Conservation (phyloP, 2,797 vertebrate genomes). For the Poecilia gillii region DNA sequence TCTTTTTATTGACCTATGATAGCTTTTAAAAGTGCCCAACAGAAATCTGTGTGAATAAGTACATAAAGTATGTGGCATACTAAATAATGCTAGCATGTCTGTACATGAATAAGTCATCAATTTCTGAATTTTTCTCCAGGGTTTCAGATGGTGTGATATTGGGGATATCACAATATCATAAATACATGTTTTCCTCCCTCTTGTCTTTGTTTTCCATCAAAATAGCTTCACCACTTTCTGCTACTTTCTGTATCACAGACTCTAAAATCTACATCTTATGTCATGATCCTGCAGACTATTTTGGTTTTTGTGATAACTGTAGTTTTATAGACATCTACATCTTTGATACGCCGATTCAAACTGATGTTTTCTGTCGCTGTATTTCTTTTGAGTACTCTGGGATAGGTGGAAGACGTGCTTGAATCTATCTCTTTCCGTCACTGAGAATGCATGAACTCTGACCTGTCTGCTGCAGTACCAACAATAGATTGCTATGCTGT, state of each 20-base stretch:
- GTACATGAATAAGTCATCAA: no score
- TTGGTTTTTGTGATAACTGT: neutral
- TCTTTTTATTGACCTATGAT: slow-evolving; percentile 16
- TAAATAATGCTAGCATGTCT: neutral
- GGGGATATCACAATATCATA: no score
- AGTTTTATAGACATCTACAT: neutral
- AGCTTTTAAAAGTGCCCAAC: slow-evolving; percentile 17
- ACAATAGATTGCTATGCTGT: neutral
- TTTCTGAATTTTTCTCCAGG: neutral
- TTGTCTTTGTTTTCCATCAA: neutral
- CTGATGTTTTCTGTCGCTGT: no score
- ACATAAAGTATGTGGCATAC: neutral
- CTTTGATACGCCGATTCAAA: neutral
- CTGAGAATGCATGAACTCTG: neutral
- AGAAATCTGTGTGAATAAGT: neutral
- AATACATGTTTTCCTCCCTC: neutral
- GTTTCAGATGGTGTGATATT: neutral
- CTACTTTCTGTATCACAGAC: neutral
- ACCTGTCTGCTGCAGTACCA: neutral
- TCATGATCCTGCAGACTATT: neutral
- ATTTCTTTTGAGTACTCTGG: neutral
- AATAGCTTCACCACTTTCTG: neutral
- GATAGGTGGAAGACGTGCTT: neutral
- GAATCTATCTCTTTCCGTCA: neutral
- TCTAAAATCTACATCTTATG: neutral